Conservation (phyloP, 1,140 invertebrate genomes). For the Drosophila kikkawai region DNA sequence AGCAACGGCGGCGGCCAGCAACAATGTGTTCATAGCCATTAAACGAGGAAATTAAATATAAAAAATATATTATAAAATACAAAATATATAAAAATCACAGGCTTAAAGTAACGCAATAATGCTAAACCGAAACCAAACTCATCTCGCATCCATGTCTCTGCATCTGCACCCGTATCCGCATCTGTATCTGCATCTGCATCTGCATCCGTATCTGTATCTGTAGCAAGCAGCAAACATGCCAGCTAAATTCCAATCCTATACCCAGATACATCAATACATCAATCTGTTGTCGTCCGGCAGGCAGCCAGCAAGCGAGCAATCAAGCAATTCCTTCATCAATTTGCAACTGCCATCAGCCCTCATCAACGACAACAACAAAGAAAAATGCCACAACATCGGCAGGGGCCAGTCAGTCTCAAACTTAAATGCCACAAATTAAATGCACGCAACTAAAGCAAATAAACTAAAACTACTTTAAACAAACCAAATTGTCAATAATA, state of each 20-base stretch:
- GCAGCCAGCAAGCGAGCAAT: conserved; percentile 57
- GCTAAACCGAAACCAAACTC: conserved; percentile 55
- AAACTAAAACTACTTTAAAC: conserved; percentile 47
- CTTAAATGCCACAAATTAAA: conserved; percentile 49
- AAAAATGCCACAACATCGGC: conserved; percentile 45
- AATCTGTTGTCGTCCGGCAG: conserved; percentile 48
- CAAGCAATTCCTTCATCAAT: conserved; percentile 73
- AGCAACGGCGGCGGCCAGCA: conserved; percentile 40
- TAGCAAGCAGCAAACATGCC: conserved; percentile 60
- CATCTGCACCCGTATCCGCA: conserved; percentile 43
- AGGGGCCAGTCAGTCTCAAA: conserved; percentile 24
- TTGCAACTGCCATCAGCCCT: conserved; percentile 68
- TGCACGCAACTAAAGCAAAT: conserved; percentile 59
- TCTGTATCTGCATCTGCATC: conserved; percentile 47
- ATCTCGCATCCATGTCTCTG: conserved; percentile 55
- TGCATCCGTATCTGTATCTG: conserved; percentile 35
- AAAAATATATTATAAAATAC: conserved; percentile 11
- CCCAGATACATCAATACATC: conserved; percentile 59
- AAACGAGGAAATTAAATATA: conserved; percentile 53
- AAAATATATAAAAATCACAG: conserved; percentile 19
- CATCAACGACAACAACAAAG: conserved; percentile 49
- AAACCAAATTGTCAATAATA: conserved; percentile 31
- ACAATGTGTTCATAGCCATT: conserved; percentile 73
- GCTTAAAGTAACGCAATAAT: conserved; percentile 42
- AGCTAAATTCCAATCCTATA: conserved; percentile 49